These are phyloP conservation scores for Penelope pileata DNA, from an alignment of 2,113 vertebrate species.

Conservation along the genomic window DNA sequence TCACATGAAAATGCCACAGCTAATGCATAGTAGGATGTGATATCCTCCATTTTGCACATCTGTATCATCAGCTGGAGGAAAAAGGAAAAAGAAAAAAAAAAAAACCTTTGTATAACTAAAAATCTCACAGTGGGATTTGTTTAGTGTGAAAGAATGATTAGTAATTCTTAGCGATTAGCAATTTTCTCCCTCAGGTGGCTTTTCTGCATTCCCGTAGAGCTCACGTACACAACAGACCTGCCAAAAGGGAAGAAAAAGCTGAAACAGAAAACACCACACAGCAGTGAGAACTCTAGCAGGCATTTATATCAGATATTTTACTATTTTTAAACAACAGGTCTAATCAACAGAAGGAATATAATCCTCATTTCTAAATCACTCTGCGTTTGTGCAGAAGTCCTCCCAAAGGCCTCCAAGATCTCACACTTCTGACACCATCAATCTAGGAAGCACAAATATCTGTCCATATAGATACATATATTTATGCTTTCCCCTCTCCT, in stretches of 20 bases:
- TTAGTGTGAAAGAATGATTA: slow-evolving; percentile 78
- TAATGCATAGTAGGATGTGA: slow-evolving; percentile 60
- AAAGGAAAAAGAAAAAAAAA: slow-evolving; percentile 3
- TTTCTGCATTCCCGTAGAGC: slow-evolving; percentile 74
- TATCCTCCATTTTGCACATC: slow-evolving; percentile 62
- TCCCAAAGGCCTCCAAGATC: not conserved
- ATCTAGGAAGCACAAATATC: not conserved
- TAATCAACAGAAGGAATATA: slow-evolving; percentile 44
- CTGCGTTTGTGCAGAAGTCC: slow-evolving; percentile 3
- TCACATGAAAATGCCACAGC: slow-evolving; percentile 40
- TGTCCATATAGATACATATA: not conserved
- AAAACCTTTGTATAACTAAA: slow-evolving; percentile 57
- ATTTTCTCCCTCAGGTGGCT: slow-evolving; percentile 78
- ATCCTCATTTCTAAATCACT: slow-evolving; percentile 14
- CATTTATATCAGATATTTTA: not conserved
- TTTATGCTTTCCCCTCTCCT: not conserved
- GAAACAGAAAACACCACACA: slow-evolving; percentile 40
- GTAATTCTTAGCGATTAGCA: slow-evolving; percentile 78
- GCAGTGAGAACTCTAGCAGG: slow-evolving; percentile 32
- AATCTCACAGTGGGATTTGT: slow-evolving; percentile 76
- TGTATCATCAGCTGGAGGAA: slow-evolving; percentile 63
- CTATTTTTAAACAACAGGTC: slow-evolving; percentile 44
- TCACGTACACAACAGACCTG: slow-evolving; percentile 45
- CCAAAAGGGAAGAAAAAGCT: slow-evolving; percentile 53
- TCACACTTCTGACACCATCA: not conserved